Evolutionary conservation across 2,797 vertebrate genomes (phyloP).

Genomic region (Gallinago stenura): DNA sequence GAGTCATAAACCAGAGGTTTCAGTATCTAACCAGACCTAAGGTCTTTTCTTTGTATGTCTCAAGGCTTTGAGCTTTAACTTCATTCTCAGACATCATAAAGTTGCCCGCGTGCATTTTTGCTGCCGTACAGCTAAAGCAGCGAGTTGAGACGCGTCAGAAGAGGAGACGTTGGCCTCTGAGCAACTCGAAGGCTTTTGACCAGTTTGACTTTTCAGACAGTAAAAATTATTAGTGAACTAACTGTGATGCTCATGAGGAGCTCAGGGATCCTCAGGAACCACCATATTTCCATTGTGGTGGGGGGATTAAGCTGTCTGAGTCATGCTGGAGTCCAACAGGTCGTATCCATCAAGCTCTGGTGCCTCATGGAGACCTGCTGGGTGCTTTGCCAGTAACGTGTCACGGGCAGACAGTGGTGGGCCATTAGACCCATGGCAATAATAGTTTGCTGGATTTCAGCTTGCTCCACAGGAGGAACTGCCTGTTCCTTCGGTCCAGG

Average conservation of each 20-base stretch:
- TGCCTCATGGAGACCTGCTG: neutral
- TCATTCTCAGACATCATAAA: constrained; percentile 20
- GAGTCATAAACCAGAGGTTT: constrained; percentile 26
- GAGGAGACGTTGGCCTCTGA: neutral
- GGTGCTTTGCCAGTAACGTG: neutral
- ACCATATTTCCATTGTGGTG: neutral
- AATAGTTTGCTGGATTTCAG: neutral
- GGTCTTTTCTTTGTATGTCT: neutral
- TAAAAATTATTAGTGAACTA: neutral
- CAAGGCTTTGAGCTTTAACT: neutral
- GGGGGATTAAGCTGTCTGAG: neutral
- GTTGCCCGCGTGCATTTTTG: neutral
- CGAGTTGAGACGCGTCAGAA: neutral
- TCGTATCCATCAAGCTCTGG: neutral
- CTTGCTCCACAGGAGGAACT: neutral
- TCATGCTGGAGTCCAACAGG: neutral
- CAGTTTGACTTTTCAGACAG: rapidly evolving
- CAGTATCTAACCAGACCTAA: neutral
- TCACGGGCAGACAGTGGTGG: neutral
- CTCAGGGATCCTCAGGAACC: neutral
- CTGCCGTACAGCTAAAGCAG: neutral
- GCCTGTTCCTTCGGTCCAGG: neutral
- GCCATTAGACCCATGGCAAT: neutral
- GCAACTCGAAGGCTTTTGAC: neutral
- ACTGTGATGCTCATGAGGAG: neutral